Percentiles rank a stretch among this genome's conserved stretches.
phyloP scores from a whole-genome alignment of 30 jellyfish, hydroid and myxozoan species.

The Aurelia aurita region DNA sequence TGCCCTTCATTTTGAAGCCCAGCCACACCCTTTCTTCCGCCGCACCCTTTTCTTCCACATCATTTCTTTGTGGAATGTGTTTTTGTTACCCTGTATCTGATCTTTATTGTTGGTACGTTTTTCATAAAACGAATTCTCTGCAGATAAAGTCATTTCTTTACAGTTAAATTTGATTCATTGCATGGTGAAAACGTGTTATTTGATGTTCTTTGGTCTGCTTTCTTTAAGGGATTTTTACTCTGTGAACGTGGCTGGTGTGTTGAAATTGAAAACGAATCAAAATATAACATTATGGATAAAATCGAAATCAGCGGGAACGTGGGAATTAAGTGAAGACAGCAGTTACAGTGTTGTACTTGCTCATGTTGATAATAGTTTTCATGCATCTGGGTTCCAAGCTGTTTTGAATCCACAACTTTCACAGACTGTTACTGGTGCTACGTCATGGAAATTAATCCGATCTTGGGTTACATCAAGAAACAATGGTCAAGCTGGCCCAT shows the following conservation, averaged over 20 bases:
- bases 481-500: conserved; percentile 69
- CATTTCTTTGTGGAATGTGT: too few species aligned
- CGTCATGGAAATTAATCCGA: conserved; percentile 66
- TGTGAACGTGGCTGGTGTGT: conserved; percentile 80
- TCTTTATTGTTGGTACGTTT: too few species aligned
- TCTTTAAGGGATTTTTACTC: conserved; percentile 87
- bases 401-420: conserved; percentile 64
- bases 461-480: conserved; percentile 72
- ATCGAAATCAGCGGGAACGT: conserved; percentile 65
- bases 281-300: conserved; percentile 71
- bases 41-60: too few species aligned
- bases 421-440: conserved; percentile 75
- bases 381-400: conserved; percentile 84
- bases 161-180: too few species aligned
- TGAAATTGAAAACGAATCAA: conserved; percentile 68
- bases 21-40: too few species aligned
- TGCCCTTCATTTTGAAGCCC: too few species aligned
- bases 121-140: too few species aligned
- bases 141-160: too few species aligned
- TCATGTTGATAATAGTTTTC: conserved; percentile 29
- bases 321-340: conserved; percentile 91
- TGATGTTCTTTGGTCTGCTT: background rate
- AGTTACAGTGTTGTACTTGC: conserved; percentile 63
- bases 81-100: too few species aligned
- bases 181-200: too few species aligned